Conservation (phyloP, 2,797 vertebrate genomes). For the Triplophysa yarkandensis region DNA sequence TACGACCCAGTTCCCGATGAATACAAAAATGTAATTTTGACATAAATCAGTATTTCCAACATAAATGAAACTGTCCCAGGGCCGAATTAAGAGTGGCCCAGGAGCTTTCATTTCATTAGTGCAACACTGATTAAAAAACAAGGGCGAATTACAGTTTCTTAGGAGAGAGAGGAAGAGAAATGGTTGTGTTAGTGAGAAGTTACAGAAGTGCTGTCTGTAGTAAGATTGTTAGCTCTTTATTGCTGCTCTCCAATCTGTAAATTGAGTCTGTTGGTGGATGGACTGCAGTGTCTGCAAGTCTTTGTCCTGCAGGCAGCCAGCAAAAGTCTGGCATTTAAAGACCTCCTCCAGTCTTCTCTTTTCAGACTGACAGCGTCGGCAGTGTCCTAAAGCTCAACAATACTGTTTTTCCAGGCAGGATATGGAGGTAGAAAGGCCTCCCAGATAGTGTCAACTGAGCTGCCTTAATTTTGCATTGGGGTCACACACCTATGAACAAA, state of each 20-base stretch:
- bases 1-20: too few species aligned
- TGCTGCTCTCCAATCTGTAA: constrained; percentile 69
- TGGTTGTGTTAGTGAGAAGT: constrained; percentile 64
- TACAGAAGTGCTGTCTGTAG: constrained; percentile 64
- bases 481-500: too few species aligned
- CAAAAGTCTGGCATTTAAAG: constrained; percentile 70
- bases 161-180: constrained; percentile 38
- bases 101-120: constrained; percentile 77
- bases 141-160: constrained; percentile 31
- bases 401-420: constrained; percentile 34
- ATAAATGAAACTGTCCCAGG: constrained; percentile 67
- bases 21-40: too few species aligned
- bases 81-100: constrained; percentile 68
- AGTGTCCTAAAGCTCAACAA: background rate
- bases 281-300: constrained; percentile 71
- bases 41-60: constrained; percentile 78
- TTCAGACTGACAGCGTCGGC: constrained; percentile 49
- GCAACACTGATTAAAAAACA: constrained; percentile 70
- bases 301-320: constrained; percentile 62
- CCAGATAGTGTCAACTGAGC: background rate
- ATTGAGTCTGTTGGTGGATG: constrained; percentile 62
- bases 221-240: constrained; percentile 76
- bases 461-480: too few species aligned
- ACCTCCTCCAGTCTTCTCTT: constrained; percentile 58
- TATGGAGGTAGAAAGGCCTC: background rate